Percentiles rank a stretch among this genome's conserved stretches.
Conservation (phyloP, 2,888 invertebrate genomes). For the Ochlodes sylvanus region DNA sequence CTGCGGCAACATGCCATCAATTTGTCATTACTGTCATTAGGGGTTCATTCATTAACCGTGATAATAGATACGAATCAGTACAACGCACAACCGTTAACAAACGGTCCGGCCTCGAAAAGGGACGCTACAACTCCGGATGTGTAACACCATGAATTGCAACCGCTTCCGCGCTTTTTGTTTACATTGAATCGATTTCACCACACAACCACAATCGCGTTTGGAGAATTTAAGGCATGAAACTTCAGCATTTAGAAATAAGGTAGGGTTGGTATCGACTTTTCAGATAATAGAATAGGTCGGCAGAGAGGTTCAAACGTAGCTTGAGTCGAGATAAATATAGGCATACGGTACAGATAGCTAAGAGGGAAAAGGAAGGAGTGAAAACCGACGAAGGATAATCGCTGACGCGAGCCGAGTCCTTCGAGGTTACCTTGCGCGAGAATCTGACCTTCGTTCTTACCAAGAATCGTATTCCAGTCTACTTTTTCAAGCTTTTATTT, state of each 20-base stretch:
- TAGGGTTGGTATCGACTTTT: slow-evolving; percentile 17
- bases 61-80: slow-evolving; percentile 45
- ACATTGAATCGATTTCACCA: slow-evolving; percentile 37
- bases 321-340: slow-evolving; percentile 36
- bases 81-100: slow-evolving; percentile 63
- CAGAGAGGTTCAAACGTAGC: slow-evolving; percentile 9
- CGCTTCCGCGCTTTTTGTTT: slow-evolving; percentile 63
- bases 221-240: not conserved
- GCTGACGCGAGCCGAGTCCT: slow-evolving; percentile 60
- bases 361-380: slow-evolving; percentile 48
- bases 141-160: slow-evolving; percentile 61
- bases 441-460: slow-evolving; percentile 48
- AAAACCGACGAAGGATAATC: slow-evolving; percentile 64
- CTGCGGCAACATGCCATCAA: slow-evolving; percentile 43
- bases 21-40: slow-evolving; percentile 53
- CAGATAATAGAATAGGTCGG: slow-evolving; percentile 7
- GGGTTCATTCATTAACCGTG: slow-evolving; percentile 42
- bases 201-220: not conserved
- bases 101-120: slow-evolving; percentile 67
- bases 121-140: slow-evolving; percentile 62
- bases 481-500: too few relatives aligned
- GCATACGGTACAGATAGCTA: slow-evolving; percentile 29
- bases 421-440: slow-evolving; percentile 59
- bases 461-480: not conserved
- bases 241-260: not conserved